Percentiles rank a stretch among this genome's conserved stretches.
Evolutionary conservation across 1,140 invertebrate genomes (phyloP).

Genomic region (Thaumatotibia leucotreta): DNA sequence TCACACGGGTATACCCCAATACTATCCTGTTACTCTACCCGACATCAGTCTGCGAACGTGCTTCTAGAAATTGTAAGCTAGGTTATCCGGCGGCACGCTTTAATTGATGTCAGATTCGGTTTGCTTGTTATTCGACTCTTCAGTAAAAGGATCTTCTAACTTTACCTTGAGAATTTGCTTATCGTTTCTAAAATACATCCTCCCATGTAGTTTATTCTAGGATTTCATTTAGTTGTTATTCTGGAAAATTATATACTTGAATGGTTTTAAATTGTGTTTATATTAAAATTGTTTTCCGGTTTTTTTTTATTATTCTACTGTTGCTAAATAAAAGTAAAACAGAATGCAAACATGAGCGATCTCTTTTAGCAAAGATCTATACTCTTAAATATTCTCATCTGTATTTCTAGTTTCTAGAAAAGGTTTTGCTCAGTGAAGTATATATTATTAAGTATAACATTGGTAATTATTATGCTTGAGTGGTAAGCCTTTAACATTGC

Average conservation of each 20-base stretch:
- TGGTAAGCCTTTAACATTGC: neutral
- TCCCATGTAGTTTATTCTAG: no score
- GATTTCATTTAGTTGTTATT: no score
- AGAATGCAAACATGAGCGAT: no score
- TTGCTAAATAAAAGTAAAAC: no score
- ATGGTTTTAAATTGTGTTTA: no score
- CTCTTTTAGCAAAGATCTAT: no score
- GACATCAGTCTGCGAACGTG: neutral
- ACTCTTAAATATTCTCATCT: no score
- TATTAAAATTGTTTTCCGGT: no score
- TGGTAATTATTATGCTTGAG: neutral
- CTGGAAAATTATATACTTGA: no score
- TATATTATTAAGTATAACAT: neutral
- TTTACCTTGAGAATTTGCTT: neutral
- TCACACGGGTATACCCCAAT: neutral
- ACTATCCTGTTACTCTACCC: neutral
- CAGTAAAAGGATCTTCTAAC: neutral
- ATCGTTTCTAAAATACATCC: neutral
- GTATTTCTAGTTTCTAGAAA: no score
- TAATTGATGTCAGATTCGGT: neutral
- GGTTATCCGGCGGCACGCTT: neutral
- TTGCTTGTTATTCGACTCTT: neutral
- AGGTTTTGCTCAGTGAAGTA: no score
- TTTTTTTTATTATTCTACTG: no score
- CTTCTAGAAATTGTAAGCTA: neutral